These are phyloP conservation scores for Eupithecia abbreviata DNA, from an alignment of 2,888 invertebrate species.

Conservation along the genomic window DNA sequence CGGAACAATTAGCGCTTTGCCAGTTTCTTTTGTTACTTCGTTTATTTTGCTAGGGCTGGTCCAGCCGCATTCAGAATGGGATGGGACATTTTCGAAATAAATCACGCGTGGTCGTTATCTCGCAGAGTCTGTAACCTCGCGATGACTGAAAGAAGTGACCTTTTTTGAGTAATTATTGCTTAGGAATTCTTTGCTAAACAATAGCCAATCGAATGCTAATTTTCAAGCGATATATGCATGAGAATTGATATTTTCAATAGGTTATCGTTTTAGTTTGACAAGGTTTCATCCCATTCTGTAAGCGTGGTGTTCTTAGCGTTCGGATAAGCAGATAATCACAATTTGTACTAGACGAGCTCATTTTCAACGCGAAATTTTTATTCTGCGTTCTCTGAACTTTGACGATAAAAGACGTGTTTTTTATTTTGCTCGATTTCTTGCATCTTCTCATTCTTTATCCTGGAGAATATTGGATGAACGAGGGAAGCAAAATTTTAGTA, in stretches of 20 bases:
- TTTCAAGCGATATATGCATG: too few species aligned
- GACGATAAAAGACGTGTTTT: not conserved
- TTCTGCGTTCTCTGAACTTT: not conserved
- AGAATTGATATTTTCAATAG: too few species aligned
- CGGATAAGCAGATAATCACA: not conserved
- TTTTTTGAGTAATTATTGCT: not conserved
- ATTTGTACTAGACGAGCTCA: not conserved
- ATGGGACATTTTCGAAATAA: not conserved
- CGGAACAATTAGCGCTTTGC: slow-evolving; percentile 42
- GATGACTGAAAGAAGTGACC: not conserved
- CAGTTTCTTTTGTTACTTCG: slow-evolving; percentile 22
- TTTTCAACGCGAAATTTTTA: not conserved
- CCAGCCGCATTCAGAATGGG: not conserved
- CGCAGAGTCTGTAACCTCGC: not conserved
- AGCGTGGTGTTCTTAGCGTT: not conserved
- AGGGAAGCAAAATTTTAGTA: not conserved
- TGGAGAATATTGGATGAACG: not conserved
- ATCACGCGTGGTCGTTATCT: not conserved
- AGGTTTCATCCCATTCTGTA: not conserved
- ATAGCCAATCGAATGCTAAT: too few species aligned
- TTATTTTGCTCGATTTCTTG: not conserved
- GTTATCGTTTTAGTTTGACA: not conserved
- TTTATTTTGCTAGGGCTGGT: slow-evolving; percentile 13
- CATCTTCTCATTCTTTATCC: too few species aligned
- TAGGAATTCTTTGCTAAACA: too few species aligned